phyloP scores from a whole-genome alignment of 2,888 invertebrate genomes.

The Polymixis lichenea region DNA sequence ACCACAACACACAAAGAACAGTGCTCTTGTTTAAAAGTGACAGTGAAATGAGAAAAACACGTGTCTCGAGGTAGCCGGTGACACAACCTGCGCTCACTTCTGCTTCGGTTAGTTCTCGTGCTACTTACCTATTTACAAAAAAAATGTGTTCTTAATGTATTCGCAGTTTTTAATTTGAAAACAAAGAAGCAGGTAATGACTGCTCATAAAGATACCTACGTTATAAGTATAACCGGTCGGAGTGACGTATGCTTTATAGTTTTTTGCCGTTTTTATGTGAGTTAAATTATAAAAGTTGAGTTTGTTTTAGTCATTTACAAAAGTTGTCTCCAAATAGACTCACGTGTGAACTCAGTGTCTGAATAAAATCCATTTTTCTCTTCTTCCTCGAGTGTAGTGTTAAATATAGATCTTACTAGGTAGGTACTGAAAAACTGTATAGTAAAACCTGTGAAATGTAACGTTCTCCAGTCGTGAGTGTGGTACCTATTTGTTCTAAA shows the following conservation, averaged over 20 bases:
- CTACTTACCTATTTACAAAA: conserved; percentile 2
- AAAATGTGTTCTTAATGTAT: not conserved
- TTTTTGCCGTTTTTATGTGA: conserved; percentile 46
- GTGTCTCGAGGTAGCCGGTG: conserved; percentile 52
- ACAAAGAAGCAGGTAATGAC: conserved; percentile 59
- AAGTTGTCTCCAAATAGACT: conserved; percentile 36
- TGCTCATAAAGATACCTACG: conserved; percentile 33
- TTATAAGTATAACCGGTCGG: conserved; percentile 56
- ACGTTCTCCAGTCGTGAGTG: conserved; percentile 15
- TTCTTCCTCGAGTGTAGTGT: conserved; percentile 20
- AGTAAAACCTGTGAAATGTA: not conserved
- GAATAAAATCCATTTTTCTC: not conserved
- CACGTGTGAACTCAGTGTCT: conserved; percentile 47
- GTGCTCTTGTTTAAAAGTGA: conserved; percentile 82
- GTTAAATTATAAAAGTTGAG: conserved; percentile 16
- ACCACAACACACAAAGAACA: conserved; percentile 76
- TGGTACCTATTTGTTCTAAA: conserved; percentile 31
- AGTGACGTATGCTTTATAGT: conserved; percentile 48
- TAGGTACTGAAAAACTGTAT: conserved; percentile 3
- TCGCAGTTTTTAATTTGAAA: conserved; percentile 25
- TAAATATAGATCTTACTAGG: not conserved
- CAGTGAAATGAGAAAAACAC: conserved; percentile 76
- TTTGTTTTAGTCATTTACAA: conserved; percentile 50
- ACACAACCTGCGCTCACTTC: conserved; percentile 39
- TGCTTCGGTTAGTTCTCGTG: conserved; percentile 63